Base-by-base conservation (phyloP, 2,888 invertebrate species). In the Erebia epiphron region DNA sequence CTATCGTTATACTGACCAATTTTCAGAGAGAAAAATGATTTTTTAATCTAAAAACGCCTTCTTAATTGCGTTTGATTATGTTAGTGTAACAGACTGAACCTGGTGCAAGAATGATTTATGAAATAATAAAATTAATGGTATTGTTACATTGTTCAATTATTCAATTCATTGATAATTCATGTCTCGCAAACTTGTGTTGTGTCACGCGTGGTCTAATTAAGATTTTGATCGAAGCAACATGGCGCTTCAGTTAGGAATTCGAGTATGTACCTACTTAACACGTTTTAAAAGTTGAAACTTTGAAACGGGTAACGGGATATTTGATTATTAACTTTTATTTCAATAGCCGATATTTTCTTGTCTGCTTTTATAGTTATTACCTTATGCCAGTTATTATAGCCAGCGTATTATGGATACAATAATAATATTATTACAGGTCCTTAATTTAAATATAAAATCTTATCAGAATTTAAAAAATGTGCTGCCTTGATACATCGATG, bases 101-200 rank as follows among this genome's bases (percentile, higher is more conserved):
- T n/a, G n/a, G 26, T 26, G 26, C 57, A 8, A 70, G 16, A 46
- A 41, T 35, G 67, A 58, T 71, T 73, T 70, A 74, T 75, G n/a
- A 70, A 70, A 72, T 75, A 78, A 76, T 76, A 73, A 4, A 50
- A 79, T 80, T 79, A 78, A 76, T 73, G 57, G 26, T 26, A 26
- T 67, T 73, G 75, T 79, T 74, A 78, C 77, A 78, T 79, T 76
- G 73, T 76, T 78, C 75, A 79, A 76, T 80, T 78, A 73, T 74
- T 75, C 58, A 16, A 4, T 63, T 72, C 21, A 70, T 71, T 72
- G 72, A 54, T 54, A 72, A 79, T 78, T 78, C 77, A 56, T 18
- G 46, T 64, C 70, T 52, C 73, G 74, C 67, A 57, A 50, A 66
- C n/a, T 65, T 70, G 41, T 64, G 68, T 26, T 50, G 54, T 64